These are phyloP conservation scores for Heliconius hewitsoni DNA, from an alignment of 1,140 invertebrate species.

Conservation along the genomic window DNA sequence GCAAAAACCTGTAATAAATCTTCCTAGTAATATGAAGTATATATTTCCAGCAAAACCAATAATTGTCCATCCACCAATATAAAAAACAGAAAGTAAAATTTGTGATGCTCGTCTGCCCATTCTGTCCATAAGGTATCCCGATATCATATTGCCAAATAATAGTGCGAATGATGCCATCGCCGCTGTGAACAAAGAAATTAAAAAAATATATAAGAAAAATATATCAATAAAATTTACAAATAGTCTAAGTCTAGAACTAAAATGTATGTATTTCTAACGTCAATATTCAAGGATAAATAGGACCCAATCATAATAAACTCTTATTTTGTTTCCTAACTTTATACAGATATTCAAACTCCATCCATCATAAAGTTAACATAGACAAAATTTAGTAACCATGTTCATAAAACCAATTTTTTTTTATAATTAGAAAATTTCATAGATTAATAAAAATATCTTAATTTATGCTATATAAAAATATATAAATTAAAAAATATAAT, in stretches of 20 bases:
- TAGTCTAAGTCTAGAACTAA: too few species aligned
- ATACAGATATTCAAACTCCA: too few species aligned
- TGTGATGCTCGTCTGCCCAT: constrained; percentile 85
- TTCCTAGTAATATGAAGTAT: constrained; percentile 83
- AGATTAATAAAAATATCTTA: too few species aligned
- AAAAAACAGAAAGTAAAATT: constrained; percentile 82
- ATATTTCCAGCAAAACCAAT: constrained; percentile 82
- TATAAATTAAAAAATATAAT: not conserved
- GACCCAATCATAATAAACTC: too few species aligned
- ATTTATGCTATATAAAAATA: too few species aligned
- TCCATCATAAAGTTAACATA: not conserved
- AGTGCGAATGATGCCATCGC: constrained; percentile 82
- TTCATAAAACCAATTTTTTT: too few species aligned
- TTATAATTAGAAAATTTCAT: too few species aligned
- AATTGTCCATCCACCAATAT: constrained; percentile 84
- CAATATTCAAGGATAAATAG: not conserved
- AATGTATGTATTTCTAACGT: not conserved
- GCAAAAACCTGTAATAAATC: constrained; percentile 85
- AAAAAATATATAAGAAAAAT: not conserved
- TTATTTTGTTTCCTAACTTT: too few species aligned
- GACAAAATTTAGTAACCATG: not conserved
- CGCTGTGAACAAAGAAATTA: constrained; percentile 63
- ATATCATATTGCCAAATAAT: constrained; percentile 82
- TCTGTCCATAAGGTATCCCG: constrained; percentile 84
- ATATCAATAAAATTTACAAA: not conserved